Evolutionary conservation across 2,888 invertebrate genomes (phyloP).

Genomic region (Geotrupes spiniger): DNA sequence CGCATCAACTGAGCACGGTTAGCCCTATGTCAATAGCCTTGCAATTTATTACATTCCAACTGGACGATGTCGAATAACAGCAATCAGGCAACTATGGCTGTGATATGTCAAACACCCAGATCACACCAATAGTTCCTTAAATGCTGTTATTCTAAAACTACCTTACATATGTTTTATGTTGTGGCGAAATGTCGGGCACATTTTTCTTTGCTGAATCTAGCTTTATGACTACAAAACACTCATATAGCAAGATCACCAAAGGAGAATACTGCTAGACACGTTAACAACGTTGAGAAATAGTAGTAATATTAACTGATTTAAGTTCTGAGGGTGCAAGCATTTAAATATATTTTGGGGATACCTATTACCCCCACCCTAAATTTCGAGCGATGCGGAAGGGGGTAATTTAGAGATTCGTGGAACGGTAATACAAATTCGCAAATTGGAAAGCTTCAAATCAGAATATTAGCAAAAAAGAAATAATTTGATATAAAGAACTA

Average conservation of each 20-base stretch:
- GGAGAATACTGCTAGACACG: constrained; percentile 34
- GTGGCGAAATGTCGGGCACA: constrained; percentile 26
- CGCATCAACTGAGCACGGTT: neutral
- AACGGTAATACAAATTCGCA: no score
- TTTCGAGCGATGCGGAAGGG: no score
- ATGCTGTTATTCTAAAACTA: constrained; percentile 7
- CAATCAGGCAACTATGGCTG: constrained; percentile 47
- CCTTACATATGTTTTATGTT: constrained; percentile 7
- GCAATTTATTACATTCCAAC: neutral
- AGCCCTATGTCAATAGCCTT: neutral
- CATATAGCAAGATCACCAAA: constrained; percentile 49
- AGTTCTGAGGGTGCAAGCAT: no score
- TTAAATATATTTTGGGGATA: no score
- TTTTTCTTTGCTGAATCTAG: constrained; percentile 46
- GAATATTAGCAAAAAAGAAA: no score
- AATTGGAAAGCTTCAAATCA: no score
- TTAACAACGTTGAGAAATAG: no score
- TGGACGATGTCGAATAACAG: constrained; percentile 9
- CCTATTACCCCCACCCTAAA: no score
- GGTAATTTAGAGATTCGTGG: no score
- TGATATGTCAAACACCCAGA: constrained; percentile 44
- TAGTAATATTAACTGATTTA: no score
- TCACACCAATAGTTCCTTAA: constrained; percentile 51
- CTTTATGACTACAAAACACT: constrained; percentile 47
- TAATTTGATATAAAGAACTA: no score